Base-by-base conservation (phyloP, 2,797 vertebrate species). In the Mus caroli region DNA sequence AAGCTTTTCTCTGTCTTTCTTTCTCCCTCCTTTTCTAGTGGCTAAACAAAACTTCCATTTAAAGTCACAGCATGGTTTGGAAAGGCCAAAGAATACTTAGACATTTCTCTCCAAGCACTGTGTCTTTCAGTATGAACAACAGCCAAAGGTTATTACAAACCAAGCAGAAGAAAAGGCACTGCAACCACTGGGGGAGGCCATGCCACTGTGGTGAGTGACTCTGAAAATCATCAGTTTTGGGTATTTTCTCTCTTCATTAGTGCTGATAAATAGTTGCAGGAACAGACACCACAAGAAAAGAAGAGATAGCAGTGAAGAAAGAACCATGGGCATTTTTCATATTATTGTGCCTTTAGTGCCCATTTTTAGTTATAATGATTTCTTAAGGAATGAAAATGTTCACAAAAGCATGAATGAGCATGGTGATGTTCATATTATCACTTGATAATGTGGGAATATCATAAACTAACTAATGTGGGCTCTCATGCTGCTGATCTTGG, bases 11-110 rank as follows among this genome's bases (percentile, higher is more conserved):
- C 40, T 1, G 13, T 13, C 4, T 24, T 28, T 11, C 11, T 5
- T 28, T 58, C 82, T 37, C 64, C 7, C 54, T 31, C 34, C 86
- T 87, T 40, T 96, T 69, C 67, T 96, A 92, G 46, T 71, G 97
- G 92, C 92, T 88, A 24, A 97, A 90, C 50, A 96, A 82, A 92
- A 97, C 88, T 95, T 97, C 96, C 90, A 92, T 97, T 97, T 76
- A 90, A 96, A 97, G 84, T 87, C 91, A 94, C 95, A 96, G 97
- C 28, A 84, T 34, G 10, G 60, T 64, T 64, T 62, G 12, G 60
- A 64, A 46, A 97, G 80, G 94, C 4, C 79, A 91, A 56, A 43
- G 88, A 97, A 97, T 90, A 77, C 52, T 92, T 86, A 94, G 19
- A 64, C 6, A 22, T 90, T 97, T 96, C 91, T 94, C 90, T 87